A percentile compares a stretch with the other conserved stretches of the same genome.
Conservation (phyloP, 2,888 invertebrate species). For the Diaprepes abbreviatus region DNA sequence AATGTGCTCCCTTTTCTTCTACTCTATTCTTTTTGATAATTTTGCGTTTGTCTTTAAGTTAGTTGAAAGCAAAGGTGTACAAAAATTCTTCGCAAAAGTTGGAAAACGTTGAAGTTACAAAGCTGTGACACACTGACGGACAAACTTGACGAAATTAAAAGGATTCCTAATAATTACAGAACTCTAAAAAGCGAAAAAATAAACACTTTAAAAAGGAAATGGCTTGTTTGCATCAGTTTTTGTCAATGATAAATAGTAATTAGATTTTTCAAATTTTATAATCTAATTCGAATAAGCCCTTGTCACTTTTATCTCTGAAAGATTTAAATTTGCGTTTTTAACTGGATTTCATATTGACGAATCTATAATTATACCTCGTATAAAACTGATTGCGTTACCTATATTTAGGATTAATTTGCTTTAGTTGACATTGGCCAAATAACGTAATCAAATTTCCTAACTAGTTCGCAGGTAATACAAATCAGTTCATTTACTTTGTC, state of each 20-base stretch:
- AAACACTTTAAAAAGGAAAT: too few relatives aligned
- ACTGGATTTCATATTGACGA: slow-evolving; percentile 17
- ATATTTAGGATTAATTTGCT: slow-evolving; percentile 34
- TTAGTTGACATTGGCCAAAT: slow-evolving; percentile 42
- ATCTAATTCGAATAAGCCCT: not conserved
- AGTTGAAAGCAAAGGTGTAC: too few relatives aligned
- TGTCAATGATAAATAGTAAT: not conserved
- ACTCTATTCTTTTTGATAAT: too few relatives aligned
- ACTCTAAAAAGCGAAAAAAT: too few relatives aligned
- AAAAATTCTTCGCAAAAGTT: too few relatives aligned
- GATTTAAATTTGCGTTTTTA: slow-evolving; percentile 9
- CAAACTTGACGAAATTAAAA: too few relatives aligned
- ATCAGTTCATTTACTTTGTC: slow-evolving; percentile 51
- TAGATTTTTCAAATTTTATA: not conserved
- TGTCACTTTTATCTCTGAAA: slow-evolving; percentile 1
- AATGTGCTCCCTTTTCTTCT: too few relatives aligned
- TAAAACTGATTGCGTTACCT: slow-evolving; percentile 35
- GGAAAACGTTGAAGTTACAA: too few relatives aligned
- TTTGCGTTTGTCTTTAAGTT: too few relatives aligned
- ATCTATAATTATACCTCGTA: slow-evolving; percentile 30
- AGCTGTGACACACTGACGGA: too few relatives aligned
- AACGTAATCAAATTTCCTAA: slow-evolving; percentile 45
- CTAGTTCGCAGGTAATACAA: slow-evolving; percentile 49
- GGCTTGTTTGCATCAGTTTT: not conserved
- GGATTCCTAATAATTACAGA: too few relatives aligned